A percentile compares a stretch with the other conserved stretches of the same genome.
Evolutionary conservation across 2,888 invertebrate species (phyloP).

Genomic region (Linnaemya tessellans): DNA sequence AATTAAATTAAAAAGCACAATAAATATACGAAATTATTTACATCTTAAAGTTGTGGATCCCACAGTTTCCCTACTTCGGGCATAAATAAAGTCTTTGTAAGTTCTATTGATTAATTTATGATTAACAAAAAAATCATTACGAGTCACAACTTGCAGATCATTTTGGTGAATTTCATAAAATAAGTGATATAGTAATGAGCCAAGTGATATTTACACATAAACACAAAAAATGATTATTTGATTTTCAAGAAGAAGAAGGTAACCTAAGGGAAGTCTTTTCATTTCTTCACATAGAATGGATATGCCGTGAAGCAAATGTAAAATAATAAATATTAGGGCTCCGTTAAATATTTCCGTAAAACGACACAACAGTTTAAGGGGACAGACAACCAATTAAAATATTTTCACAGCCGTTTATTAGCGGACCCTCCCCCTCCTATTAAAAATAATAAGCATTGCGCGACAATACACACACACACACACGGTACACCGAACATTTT

Average conservation of each 20-base stretch:
- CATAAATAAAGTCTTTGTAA: neutral
- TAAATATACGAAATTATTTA: neutral
- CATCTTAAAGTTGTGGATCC: neutral
- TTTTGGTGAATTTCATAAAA: conserved; percentile 27
- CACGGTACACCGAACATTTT: neutral
- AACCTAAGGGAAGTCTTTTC: neutral
- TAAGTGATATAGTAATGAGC: conserved; percentile 45
- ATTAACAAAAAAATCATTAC: conserved; percentile 33
- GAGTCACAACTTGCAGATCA: neutral
- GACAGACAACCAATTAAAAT: neutral
- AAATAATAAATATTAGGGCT: too few relatives aligned
- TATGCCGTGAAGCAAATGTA: too few relatives aligned
- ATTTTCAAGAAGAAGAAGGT: neutral
- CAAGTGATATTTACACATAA: conserved; percentile 26
- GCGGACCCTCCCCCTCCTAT: conserved; percentile 31
- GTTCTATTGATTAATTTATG: conserved; percentile 29
- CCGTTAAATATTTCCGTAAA: too few relatives aligned
- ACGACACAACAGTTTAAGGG: neutral
- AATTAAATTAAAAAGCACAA: too few relatives aligned
- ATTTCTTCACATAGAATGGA: neutral
- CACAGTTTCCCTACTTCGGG: neutral
- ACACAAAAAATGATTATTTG: too few relatives aligned
- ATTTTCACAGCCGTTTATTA: neutral
- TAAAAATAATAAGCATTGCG: conserved; percentile 29
- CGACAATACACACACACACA: too few relatives aligned